These are phyloP conservation scores for Hyles lineata DNA, from an alignment of 2,888 invertebrate genomes.

Conservation along the genomic window DNA sequence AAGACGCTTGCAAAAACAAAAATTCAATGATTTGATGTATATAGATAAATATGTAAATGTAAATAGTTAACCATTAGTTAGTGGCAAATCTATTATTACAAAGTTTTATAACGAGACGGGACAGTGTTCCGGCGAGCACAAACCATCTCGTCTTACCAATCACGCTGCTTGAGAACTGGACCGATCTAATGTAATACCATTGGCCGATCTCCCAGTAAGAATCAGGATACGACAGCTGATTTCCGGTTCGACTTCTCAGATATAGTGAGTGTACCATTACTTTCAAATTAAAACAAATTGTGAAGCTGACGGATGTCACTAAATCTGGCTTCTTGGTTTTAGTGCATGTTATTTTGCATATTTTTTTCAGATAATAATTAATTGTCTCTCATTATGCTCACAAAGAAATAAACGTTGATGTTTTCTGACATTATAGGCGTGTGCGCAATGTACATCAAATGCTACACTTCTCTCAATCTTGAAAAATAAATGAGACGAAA, in stretches of 20 bases:
- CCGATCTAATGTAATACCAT: conserved; percentile 74
- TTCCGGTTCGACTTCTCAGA: conserved; percentile 60
- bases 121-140: conserved; percentile 64
- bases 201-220: conserved; percentile 75
- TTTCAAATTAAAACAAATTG: conserved; percentile 16
- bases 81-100: conserved; percentile 61
- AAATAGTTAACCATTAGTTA: conserved; percentile 47
- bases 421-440: background rate
- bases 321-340: background rate
- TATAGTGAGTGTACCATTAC: conserved; percentile 41
- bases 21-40: background rate
- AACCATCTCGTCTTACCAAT: conserved; percentile 67
- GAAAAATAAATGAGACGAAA: background rate
- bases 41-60: conserved; percentile 35
- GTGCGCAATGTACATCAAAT: background rate
- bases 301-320: conserved; percentile 13
- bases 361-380: background rate
- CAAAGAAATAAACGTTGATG: background rate
- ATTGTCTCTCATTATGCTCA: background rate
- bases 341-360: background rate
- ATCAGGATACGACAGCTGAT: conserved; percentile 79
- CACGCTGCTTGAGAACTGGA: conserved; percentile 58
- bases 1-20: background rate
- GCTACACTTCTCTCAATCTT: background rate
- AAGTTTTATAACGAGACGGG: conserved; percentile 64